phyloP scores from a whole-genome alignment of 30 jellyfish, hydroid and myxozoan genomes.

The Phacellophora camtschatica region DNA sequence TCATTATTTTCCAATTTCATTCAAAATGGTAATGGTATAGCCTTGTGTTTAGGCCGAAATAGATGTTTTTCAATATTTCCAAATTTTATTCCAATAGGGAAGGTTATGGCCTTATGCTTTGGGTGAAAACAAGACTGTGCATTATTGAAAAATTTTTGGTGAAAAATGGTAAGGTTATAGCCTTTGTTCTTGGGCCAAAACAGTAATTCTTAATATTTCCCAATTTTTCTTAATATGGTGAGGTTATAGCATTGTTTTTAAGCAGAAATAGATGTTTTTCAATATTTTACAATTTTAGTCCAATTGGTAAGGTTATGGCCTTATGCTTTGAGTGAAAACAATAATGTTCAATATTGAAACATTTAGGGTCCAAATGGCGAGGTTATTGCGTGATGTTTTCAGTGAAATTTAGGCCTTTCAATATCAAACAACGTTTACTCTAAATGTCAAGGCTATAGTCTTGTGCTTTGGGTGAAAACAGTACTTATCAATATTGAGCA shows the following conservation, averaged over 20 bases:
- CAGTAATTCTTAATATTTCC: background rate
- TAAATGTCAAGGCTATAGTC: background rate
- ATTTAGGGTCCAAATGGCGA: background rate
- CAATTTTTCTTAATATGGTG: background rate
- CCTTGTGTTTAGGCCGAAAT: too few species aligned
- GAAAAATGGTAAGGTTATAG: too few species aligned
- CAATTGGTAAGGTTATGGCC: background rate
- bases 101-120: too few species aligned
- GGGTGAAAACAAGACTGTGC: too few species aligned
- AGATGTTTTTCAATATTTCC: too few species aligned
- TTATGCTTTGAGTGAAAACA: background rate
- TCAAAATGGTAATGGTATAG: too few species aligned
- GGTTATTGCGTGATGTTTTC: background rate
- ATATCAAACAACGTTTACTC: background rate
- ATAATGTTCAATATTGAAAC: too few species aligned
- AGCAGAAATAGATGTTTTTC: background rate
- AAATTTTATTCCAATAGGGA: too few species aligned
- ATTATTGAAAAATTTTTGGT: too few species aligned
- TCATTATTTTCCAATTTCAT: too few species aligned
- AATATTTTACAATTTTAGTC: background rate
- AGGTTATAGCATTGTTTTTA: background rate
- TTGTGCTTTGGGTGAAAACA: background rate
- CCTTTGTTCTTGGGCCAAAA: background rate
- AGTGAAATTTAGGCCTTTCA: background rate
- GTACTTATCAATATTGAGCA: background rate